Conservation (phyloP, 2,888 invertebrate genomes). For the Auanema freiburgensis region DNA sequence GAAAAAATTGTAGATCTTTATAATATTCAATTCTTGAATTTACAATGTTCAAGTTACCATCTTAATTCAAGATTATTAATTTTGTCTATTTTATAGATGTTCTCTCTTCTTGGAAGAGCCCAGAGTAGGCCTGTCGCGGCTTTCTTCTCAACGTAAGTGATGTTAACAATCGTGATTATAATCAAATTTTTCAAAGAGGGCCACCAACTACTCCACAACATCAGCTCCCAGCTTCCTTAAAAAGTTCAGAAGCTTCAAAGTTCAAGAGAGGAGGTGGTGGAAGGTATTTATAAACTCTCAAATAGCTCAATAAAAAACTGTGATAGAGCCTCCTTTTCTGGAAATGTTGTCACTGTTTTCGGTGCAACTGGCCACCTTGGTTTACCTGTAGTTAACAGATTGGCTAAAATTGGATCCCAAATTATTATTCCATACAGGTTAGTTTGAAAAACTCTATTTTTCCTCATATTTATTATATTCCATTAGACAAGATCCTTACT, state of each 20-base stretch:
- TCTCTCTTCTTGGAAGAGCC: no score
- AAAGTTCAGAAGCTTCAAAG: slow-evolving; percentile 35
- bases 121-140: no score
- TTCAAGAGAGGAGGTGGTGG: slow-evolving; percentile 43
- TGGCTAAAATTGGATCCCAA: slow-evolving; percentile 74
- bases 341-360: slow-evolving; percentile 88
- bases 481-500: slow-evolving; percentile 75
- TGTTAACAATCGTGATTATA: no score
- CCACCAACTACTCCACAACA: slow-evolving; percentile 30
- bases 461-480: no score
- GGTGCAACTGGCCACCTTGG: slow-evolving; percentile 84
- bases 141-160: no score
- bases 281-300: slow-evolving; percentile 22
- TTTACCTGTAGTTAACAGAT: slow-evolving; percentile 80
- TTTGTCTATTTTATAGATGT: no score
- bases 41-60: no score
- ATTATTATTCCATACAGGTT: slow-evolving; percentile 86
- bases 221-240: slow-evolving; percentile 29
- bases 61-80: no score
- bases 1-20: no score
- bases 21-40: no score
- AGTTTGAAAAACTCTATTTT: not conserved
- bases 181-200: slow-evolving; percentile 15
- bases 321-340: slow-evolving; percentile 88
- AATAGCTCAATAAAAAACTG: not conserved